Base-by-base conservation (phyloP, 2,797 vertebrate species). In the Lophotriccus pileatus region DNA sequence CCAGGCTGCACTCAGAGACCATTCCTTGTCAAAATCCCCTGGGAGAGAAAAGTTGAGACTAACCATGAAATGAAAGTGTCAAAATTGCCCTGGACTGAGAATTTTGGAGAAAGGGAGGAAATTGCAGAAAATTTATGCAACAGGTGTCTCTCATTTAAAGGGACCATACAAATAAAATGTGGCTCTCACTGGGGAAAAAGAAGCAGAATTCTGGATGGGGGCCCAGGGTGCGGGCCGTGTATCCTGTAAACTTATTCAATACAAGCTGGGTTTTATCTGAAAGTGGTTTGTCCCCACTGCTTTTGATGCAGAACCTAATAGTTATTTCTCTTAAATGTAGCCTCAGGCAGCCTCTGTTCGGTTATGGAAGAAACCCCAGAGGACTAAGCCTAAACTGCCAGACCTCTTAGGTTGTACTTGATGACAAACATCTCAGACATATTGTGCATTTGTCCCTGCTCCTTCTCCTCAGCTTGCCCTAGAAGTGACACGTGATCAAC, bases 101-200 rank as follows among this genome's bases (percentile, higher is more conserved):
- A 14, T 46, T 95, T 91, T n/a, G 30, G 43, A 83, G 43, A 41
- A 82, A 73, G 20, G 23, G 10, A 89, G 9, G n/a, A 66, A 89
- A 66, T 64, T n/a, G 23, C 32, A 86, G 17, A 73, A 83, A 81
- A 68, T 21, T 94, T 66, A 66, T 17, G 66, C 32, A 84, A 30
- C 23, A 73, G 30, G 49, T 50, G 55, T 16, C 41, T 70, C 55
- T 74, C 63, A 34, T 30, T 34, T 47, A 32, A 90, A 68, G 37
- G 32, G 30, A 47, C 18, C 39, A n/a, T 28, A 50, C 17, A 43
- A 66, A 47, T 23, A 52, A 80, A 62, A 25, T 5, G 3, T 58
- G 73, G 4, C n/a, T 92, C 62, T 63, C 37, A 11, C 20, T 23
- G 41, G 30, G n/a, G 62, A 37, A 12, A 44, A 84, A 88, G 69